Evolutionary conservation across 2,113 vertebrate genomes (phyloP), one percentile per base, ranked within the genome.

Genomic region (Cephalopterus ornatus): DNA sequence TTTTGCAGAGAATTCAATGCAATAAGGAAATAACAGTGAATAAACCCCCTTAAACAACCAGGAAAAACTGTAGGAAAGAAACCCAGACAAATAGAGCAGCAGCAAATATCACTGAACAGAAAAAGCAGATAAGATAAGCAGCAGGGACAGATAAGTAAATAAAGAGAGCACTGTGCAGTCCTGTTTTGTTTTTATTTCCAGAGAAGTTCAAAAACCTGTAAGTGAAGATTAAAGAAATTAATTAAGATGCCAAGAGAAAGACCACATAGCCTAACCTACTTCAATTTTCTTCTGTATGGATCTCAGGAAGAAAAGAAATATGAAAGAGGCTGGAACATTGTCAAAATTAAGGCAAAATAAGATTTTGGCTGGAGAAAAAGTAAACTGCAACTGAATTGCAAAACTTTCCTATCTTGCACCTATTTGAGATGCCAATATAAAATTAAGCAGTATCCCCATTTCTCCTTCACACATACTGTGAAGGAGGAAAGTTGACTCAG

Each of bases 61-160:
- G 53, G 83, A 85, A 88, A 81, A 80, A 39, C 21, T 68, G 50
- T 53, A 85, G 78, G 55, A 82, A 89, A 85, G 65, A 88, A 82
- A 77, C 3, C 7, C 63, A 88, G 78, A 61, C 24, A 82, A 85
- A 88, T 0, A 52, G 30, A 90, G 32, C n/a, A 94, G 62, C 41
- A 91, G 68, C n/a, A 84, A 94, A 94, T 30, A 74, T 37, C 68
- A 71, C 42, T 39, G 63, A 91, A 84, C 28, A 87, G 77, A 85
- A 85, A 63, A 88, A 9, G 80, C 35, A 81, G 87, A 67, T 92
- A 94, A 88, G 85, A 89, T 80, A 93, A 92, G 68, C 27, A 78
- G 67, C 41, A 67, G 2, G 16, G 26, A 32, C n/a, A 95, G 81
- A 59, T 92, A 96, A 89, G 59, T 44, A 85, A 62, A 66, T 33